Evolutionary conservation across 1,140 invertebrate species (phyloP).

Genomic region (Drosophila tristis): DNA sequence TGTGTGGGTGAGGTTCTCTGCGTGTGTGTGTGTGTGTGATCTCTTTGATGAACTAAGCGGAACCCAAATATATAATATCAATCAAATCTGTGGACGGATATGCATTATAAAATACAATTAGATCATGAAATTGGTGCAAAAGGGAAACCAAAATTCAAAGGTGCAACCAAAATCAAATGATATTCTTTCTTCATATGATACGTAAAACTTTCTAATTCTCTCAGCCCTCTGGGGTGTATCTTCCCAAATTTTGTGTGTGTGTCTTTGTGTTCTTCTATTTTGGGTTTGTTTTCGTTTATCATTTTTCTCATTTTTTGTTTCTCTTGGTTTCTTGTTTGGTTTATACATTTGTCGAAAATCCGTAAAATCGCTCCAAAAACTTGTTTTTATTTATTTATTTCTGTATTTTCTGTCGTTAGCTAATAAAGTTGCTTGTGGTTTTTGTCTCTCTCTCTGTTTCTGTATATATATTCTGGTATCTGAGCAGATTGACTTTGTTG

Average conservation of each 20-base stretch:
- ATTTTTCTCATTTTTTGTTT: conserved; percentile 21
- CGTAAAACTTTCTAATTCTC: conserved; percentile 54
- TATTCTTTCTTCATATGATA: conserved; percentile 5
- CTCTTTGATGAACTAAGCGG: conserved; percentile 21
- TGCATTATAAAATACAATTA: conserved; percentile 63
- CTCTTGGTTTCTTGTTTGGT: conserved; percentile 31
- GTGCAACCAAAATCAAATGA: conserved; percentile 17
- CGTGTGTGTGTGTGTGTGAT: conserved; percentile 5
- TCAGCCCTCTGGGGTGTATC: neutral
- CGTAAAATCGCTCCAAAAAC: conserved; percentile 79
- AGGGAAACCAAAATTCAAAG: conserved; percentile 27
- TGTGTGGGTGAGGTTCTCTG: neutral
- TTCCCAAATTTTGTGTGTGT: conserved; percentile 14
- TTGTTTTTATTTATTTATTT: conserved; percentile 56
- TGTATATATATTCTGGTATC: conserved; percentile 32
- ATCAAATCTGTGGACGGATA: conserved; percentile 77
- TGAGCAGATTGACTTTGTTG: conserved; percentile 66
- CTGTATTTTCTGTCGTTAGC: conserved; percentile 54
- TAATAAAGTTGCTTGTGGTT: conserved; percentile 66
- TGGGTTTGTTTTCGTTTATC: conserved; percentile 56
- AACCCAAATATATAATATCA: conserved; percentile 34
- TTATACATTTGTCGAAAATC: conserved; percentile 78
- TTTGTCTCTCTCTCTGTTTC: conserved; percentile 16
- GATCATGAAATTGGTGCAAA: conserved; percentile 29
- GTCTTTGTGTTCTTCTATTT: conserved; percentile 45